phyloP scores from a whole-genome alignment of 92 coral and sea anemone species.

The Porites evermanni region DNA sequence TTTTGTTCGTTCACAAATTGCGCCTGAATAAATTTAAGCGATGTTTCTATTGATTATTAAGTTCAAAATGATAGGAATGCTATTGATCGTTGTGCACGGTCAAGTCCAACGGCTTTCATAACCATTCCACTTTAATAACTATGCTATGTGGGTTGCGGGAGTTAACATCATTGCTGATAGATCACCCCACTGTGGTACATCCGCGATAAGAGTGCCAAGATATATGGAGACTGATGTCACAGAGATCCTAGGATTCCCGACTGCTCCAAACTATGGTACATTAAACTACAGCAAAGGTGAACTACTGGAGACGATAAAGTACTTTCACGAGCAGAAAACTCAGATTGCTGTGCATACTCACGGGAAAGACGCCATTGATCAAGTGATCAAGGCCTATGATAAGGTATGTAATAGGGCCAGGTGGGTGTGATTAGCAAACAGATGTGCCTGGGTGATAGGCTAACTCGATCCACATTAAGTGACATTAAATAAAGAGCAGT shows the following conservation, averaged over 20 bases:
- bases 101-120: too few relatives aligned
- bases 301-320: conserved; percentile 38
- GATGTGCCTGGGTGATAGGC: too few relatives aligned
- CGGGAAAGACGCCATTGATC: conserved; percentile 80
- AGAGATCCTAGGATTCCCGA: conserved; percentile 68
- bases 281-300: conserved; percentile 42
- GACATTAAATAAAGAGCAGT: too few relatives aligned
- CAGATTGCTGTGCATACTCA: conserved; percentile 83
- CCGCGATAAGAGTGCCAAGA: conserved; percentile 65
- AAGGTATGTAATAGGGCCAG: conserved; percentile 38
- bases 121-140: too few relatives aligned
- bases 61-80: too few relatives aligned
- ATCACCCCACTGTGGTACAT: conserved; percentile 84
- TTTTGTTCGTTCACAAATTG: too few relatives aligned
- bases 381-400: conserved; percentile 74
- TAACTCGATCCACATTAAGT: too few relatives aligned
- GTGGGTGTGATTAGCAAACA: too few relatives aligned
- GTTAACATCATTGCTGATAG: conserved; percentile 78
- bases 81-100: too few relatives aligned
- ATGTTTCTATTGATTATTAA: too few relatives aligned
- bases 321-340: conserved; percentile 50
- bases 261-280: conserved; percentile 53
- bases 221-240: conserved; percentile 62
- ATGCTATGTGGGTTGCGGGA: conserved; percentile 56
- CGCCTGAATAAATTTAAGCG: too few relatives aligned